These are phyloP conservation scores for Tethya wilhelma DNA, from an alignment of 37 sponge, comb jelly and placozoan genomes.

Conservation along the genomic window DNA sequence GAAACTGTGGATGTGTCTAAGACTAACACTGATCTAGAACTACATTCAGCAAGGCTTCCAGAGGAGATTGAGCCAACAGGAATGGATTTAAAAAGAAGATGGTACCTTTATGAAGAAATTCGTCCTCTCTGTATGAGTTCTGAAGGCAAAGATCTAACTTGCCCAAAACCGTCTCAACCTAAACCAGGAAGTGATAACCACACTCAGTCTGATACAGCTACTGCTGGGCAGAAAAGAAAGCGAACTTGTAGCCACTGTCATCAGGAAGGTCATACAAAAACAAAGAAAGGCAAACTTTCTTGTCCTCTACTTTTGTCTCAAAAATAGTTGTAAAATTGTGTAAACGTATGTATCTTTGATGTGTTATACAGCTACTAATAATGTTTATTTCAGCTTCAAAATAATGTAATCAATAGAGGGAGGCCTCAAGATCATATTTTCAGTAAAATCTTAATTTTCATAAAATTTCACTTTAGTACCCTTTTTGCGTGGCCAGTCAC, in stretches of 20 bases:
- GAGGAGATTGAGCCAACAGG: background rate
- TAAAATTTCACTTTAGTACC: too few species aligned
- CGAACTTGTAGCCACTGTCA: constrained; percentile 14
- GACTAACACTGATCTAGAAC: background rate
- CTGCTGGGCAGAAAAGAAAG: background rate
- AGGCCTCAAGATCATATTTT: too few species aligned
- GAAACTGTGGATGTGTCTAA: background rate
- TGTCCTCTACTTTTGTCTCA: background rate
- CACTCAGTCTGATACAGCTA: background rate
- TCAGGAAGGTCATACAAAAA: constrained; percentile 11
- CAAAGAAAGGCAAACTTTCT: background rate
- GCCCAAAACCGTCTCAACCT: background rate
- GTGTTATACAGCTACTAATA: background rate
- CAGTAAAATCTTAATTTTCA: background rate
- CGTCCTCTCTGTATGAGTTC: background rate
- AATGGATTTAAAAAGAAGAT: background rate
- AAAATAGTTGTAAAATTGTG: background rate
- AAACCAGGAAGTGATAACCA: background rate
- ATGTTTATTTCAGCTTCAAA: too few species aligned
- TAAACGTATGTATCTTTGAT: background rate
- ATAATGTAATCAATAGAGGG: too few species aligned
- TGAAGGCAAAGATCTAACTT: background rate
- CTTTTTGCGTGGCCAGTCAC: too few species aligned
- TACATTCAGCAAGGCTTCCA: too few species aligned
- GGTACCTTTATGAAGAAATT: constrained; percentile 3